A percentile compares a stretch with the other conserved stretches of the same genome.
phyloP scores from a whole-genome alignment of 2,113 vertebrate genomes.

The Todiramphus chloris region DNA sequence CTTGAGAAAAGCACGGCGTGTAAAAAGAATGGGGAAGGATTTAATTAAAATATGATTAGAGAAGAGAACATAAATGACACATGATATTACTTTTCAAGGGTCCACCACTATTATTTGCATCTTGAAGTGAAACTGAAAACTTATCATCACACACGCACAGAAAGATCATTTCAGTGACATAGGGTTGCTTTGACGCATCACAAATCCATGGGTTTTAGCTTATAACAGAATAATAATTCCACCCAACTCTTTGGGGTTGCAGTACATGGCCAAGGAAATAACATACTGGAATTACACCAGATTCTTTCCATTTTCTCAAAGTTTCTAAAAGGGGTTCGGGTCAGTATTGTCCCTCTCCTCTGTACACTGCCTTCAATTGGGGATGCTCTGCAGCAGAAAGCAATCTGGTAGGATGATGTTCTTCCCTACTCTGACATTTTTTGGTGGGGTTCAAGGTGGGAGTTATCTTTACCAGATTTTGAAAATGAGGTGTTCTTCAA shows the following conservation, averaged over 20 bases:
- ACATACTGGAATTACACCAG: not conserved
- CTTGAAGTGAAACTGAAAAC: not conserved
- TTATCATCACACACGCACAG: accelerated
- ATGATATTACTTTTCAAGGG: not conserved
- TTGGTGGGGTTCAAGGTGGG: not conserved
- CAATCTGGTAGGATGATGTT: not conserved
- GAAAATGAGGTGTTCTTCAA: not conserved
- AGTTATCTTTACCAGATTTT: not conserved
- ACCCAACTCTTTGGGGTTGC: not conserved
- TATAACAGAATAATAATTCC: not conserved
- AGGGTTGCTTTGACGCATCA: not conserved
- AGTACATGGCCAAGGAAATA: not conserved
- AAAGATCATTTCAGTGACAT: not conserved
- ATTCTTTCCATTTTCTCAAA: not conserved
- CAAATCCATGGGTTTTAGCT: not conserved
- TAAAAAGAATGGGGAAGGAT: not conserved
- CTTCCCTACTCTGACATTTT: not conserved
- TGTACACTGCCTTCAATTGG: not conserved
- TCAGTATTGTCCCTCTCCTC: not conserved
- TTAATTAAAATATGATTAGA: slow-evolving; percentile 20
- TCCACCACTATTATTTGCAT: not conserved
- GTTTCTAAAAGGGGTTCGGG: not conserved
- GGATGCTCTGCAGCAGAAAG: not conserved
- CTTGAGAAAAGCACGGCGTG: not conserved
- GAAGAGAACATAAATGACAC: not conserved